A percentile compares a stretch with the other conserved stretches of the same genome.
Evolutionary conservation across 2,797 vertebrate species (phyloP).

Genomic region (Varecia variegata): DNA sequence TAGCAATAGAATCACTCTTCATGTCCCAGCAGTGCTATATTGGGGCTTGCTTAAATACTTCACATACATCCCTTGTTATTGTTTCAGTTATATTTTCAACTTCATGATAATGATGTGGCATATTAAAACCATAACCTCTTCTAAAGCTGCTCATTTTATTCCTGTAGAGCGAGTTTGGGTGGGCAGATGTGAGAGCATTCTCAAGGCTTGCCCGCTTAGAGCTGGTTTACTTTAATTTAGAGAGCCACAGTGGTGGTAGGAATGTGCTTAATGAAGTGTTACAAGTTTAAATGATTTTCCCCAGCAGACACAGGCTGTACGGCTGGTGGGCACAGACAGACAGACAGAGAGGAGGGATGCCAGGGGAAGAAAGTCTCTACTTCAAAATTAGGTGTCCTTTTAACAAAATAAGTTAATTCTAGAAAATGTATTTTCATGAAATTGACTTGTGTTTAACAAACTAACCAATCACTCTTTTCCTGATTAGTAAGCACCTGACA

Average conservation of each 20-base stretch:
- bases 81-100: constrained; percentile 35
- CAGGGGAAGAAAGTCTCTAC: not conserved
- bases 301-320: not conserved
- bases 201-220: constrained; percentile 45
- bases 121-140: not conserved
- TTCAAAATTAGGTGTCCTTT: constrained; percentile 12
- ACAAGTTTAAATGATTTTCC: not conserved
- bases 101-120: not conserved
- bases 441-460: not conserved
- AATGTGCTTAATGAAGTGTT: not conserved
- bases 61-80: constrained; percentile 34
- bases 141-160: not conserved
- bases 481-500: not conserved
- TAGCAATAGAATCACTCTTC: constrained; percentile 35
- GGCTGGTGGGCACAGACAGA: not conserved
- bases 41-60: constrained; percentile 46
- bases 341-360: not conserved
- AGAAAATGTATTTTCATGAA: not conserved
- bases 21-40: not conserved
- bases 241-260: not conserved
- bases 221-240: constrained; percentile 53
- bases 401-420: not conserved
- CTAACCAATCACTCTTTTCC: not conserved
- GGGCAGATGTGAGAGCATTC: not conserved
- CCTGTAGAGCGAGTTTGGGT: not conserved